These are phyloP conservation scores for Paguma larvata DNA, from an alignment of 2,797 vertebrate species.

Conservation along the genomic window DNA sequence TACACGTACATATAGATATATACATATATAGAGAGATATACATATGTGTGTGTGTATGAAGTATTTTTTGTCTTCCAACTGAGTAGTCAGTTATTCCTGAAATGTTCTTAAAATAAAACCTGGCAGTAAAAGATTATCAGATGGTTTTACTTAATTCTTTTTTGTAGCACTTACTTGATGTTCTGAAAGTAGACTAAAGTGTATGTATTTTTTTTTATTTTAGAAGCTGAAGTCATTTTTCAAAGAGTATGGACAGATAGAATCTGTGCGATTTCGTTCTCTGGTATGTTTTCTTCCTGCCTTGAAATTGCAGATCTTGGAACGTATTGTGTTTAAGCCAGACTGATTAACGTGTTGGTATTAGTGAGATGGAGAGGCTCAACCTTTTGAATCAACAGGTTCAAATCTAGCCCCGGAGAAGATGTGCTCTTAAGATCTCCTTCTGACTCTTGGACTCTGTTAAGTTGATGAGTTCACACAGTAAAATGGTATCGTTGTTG, in stretches of 20 bases:
- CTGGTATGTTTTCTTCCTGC: constrained; percentile 90
- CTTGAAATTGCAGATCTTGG: not conserved
- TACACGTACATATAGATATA: not conserved
- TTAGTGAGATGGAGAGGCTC: not conserved
- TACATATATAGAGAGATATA: not conserved
- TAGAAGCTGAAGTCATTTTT: constrained; percentile 93
- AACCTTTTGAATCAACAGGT: not conserved
- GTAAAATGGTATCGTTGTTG: not conserved
- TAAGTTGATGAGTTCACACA: not conserved
- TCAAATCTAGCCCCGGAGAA: not conserved
- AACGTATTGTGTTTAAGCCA: not conserved
- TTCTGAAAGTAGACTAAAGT: constrained; percentile 35
- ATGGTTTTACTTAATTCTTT: not conserved
- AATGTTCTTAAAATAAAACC: constrained; percentile 34
- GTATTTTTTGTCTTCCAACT: not conserved
- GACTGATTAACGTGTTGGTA: not conserved
- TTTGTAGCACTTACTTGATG: not conserved
- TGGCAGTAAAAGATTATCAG: not conserved
- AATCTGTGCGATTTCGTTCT: constrained; percentile 96
- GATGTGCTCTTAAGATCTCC: not conserved
- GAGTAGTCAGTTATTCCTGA: not conserved
- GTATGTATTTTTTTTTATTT: constrained; percentile 12
- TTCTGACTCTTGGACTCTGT: not conserved
- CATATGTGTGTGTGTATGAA: not conserved
- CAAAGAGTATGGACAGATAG: constrained; percentile 92